phyloP scores from a whole-genome alignment of 2,797 vertebrate genomes.

The Neosilurus hyrtlii region DNA sequence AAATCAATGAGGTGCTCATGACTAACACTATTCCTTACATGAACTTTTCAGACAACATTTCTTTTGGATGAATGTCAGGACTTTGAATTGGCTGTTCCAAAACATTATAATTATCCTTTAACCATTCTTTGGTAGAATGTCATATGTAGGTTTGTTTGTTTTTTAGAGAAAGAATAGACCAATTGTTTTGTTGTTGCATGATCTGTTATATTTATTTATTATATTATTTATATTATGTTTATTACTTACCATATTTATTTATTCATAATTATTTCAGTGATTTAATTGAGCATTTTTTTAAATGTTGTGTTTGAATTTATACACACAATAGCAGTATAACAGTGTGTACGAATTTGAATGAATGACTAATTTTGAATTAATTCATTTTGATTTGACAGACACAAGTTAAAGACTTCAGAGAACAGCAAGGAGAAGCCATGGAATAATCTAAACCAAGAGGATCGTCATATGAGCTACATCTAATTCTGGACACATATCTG shows the following conservation, averaged over 20 bases:
- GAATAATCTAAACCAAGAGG: conserved; percentile 8
- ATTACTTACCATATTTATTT: not conserved
- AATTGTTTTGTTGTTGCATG: not conserved
- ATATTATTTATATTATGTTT: not conserved
- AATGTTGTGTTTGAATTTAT: not conserved
- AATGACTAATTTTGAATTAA: not conserved
- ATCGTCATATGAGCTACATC: not conserved
- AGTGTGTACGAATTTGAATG: not conserved
- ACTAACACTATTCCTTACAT: too few relatives aligned
- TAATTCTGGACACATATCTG: conserved; percentile 1
- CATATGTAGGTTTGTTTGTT: too few relatives aligned
- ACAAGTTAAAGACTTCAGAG: conserved; percentile 41
- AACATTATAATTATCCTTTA: too few relatives aligned
- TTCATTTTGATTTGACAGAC: conserved; percentile 24
- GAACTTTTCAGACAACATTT: too few relatives aligned
- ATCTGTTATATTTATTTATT: not conserved
- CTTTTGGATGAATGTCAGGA: too few relatives aligned
- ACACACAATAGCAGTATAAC: not conserved
- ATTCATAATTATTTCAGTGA: too few relatives aligned
- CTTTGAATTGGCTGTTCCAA: too few relatives aligned
- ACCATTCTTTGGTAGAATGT: too few relatives aligned
- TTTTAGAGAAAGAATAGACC: not conserved
- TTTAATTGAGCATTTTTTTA: not conserved
- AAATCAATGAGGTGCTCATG: too few relatives aligned
- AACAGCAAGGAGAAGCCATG: conserved; percentile 42